These are phyloP conservation scores for Drosophila hawaiiensis DNA, from an alignment of 2,888 invertebrate species.

Conservation along the genomic window DNA sequence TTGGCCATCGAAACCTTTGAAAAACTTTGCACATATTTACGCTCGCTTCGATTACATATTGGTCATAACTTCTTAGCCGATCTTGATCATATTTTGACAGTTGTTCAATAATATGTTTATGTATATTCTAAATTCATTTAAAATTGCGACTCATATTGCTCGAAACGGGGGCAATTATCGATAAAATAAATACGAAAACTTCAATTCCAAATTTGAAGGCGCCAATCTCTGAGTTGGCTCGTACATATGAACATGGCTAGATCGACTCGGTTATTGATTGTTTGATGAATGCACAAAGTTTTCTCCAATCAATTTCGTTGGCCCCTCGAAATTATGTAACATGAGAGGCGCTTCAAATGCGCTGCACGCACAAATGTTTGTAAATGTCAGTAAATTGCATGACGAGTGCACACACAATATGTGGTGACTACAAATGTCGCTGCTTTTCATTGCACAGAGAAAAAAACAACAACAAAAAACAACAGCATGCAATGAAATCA, in stretches of 20 bases:
- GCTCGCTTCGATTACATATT: not conserved
- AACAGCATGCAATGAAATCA: slow-evolving; percentile 17
- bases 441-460: slow-evolving; percentile 11
- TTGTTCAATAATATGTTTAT: not conserved
- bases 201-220: not conserved
- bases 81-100: not conserved
- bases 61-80: not conserved
- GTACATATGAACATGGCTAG: not conserved
- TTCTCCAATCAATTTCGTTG: not conserved
- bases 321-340: slow-evolving; percentile 48
- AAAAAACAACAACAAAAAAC: not conserved
- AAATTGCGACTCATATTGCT: not conserved
- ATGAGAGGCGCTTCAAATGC: slow-evolving; percentile 32
- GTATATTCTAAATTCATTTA: not conserved
- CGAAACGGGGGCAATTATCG: no score
- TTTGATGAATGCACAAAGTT: not conserved
- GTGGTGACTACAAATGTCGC: slow-evolving; percentile 30
- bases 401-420: slow-evolving; percentile 29
- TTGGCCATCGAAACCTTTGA: not conserved
- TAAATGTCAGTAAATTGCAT: slow-evolving; percentile 55
- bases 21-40: not conserved
- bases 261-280: not conserved
- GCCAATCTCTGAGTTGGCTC: not conserved
- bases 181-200: not conserved
- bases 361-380: slow-evolving; percentile 53